phyloP scores from a whole-genome alignment of 2,888 invertebrate genomes.

The Eurois occulta region DNA sequence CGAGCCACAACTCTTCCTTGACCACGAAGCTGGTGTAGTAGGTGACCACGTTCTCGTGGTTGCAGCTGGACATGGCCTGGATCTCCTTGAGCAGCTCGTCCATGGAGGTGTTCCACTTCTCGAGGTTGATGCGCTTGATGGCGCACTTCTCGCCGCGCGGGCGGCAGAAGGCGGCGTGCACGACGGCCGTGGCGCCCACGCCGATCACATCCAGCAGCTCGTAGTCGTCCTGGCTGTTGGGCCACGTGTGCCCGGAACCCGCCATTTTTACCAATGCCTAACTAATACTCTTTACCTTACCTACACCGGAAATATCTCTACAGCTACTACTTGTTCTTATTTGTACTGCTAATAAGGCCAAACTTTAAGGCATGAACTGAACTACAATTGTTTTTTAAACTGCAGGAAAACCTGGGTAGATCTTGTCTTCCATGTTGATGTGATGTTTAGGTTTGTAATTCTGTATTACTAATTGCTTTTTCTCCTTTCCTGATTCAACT shows the following conservation, averaged over 20 bases:
- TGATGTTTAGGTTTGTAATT: constrained; percentile 82
- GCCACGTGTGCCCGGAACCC: constrained; percentile 92
- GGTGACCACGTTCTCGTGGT: constrained; percentile 99
- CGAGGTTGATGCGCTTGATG: constrained; percentile 99
- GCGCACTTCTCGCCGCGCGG: constrained; percentile 99
- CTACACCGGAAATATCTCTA: constrained; percentile 73
- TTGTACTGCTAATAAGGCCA: constrained; percentile 82
- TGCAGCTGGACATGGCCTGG: constrained; percentile 99
- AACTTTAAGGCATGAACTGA: constrained; percentile 77
- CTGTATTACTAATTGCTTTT: constrained; percentile 72
- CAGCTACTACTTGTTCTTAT: constrained; percentile 78
- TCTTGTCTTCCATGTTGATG: constrained; percentile 83
- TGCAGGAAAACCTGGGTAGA: constrained; percentile 69
- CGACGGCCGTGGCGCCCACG: constrained; percentile 99
- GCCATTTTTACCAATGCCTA: constrained; percentile 75
- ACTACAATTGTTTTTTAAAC: constrained; percentile 65
- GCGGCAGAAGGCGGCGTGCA: constrained; percentile 98
- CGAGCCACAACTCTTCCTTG: constrained; percentile 99
- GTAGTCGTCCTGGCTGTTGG: constrained; percentile 98
- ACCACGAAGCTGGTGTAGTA: constrained; percentile 99
- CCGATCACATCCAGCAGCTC: constrained; percentile 98
- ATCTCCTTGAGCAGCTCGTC: constrained; percentile 98
- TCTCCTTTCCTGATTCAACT: constrained; percentile 71
- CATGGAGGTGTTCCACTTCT: constrained; percentile 99
- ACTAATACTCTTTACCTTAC: too few species aligned